Percentiles rank a stretch among this genome's conserved stretches.
phyloP scores from a whole-genome alignment of 2,113 vertebrate genomes.

The Cololabis saira region DNA sequence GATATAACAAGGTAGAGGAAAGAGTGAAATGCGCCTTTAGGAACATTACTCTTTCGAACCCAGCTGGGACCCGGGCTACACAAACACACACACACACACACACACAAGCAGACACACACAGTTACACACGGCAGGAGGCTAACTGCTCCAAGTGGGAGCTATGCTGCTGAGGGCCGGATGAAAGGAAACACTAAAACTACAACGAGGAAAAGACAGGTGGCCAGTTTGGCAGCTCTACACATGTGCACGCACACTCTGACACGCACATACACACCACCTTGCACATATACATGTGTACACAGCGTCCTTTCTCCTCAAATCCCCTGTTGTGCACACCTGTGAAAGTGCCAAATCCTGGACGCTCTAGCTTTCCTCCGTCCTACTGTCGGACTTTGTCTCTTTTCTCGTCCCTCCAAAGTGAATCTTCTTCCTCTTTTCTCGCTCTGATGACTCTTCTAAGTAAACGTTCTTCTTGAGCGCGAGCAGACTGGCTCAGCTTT shows the following conservation, averaged over 20 bases:
- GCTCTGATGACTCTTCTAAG: slow-evolving; percentile 44
- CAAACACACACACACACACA: slow-evolving; percentile 53
- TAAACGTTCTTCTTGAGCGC: slow-evolving; percentile 65
- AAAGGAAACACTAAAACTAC: slow-evolving; percentile 84
- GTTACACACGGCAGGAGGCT: slow-evolving; percentile 69
- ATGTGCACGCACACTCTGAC: slow-evolving; percentile 43
- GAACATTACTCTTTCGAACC: slow-evolving; percentile 75
- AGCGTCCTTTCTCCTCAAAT: slow-evolving; percentile 64
- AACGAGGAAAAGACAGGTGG: slow-evolving; percentile 82
- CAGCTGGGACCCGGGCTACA: slow-evolving; percentile 64
- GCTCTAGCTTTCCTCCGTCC: slow-evolving; percentile 41
- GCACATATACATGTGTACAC: slow-evolving; percentile 20
- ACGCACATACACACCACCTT: slow-evolving; percentile 22
- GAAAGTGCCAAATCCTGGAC: slow-evolving; percentile 72
- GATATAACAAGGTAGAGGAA: slow-evolving; percentile 73
- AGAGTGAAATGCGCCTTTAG: slow-evolving; percentile 75
- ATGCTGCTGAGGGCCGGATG: slow-evolving; percentile 79
- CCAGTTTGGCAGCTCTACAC: slow-evolving; percentile 74
- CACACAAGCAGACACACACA: slow-evolving; percentile 34
- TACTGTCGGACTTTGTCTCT: slow-evolving; percentile 21
- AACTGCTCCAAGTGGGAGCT: slow-evolving; percentile 79
- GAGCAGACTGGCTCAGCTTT: slow-evolving; percentile 59
- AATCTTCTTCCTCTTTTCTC: slow-evolving; percentile 34
- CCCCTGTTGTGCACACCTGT: slow-evolving; percentile 79
- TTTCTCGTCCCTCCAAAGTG: slow-evolving; percentile 29